phyloP scores from a whole-genome alignment of 2,797 vertebrate species.

The Paratrypauchen microcephalus region DNA sequence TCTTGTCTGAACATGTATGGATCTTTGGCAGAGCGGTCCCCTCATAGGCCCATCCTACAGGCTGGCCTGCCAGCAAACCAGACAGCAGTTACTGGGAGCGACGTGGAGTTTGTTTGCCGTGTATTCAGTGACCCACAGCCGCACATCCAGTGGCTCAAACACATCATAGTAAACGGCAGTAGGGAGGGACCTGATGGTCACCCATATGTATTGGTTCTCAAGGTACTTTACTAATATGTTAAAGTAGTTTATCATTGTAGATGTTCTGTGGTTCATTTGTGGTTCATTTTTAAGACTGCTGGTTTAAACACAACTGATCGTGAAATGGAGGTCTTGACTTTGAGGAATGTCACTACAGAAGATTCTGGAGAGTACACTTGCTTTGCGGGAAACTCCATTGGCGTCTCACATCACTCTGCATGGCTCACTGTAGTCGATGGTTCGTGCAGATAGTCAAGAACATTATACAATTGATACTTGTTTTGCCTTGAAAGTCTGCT shows the following conservation, averaged over 20 bases:
- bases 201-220: slow-evolving; percentile 86
- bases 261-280: not conserved
- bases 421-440: slow-evolving; percentile 92
- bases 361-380: slow-evolving; percentile 93
- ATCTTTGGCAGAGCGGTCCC: slow-evolving; percentile 78
- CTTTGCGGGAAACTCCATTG: slow-evolving; percentile 91
- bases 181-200: slow-evolving; percentile 81
- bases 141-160: slow-evolving; percentile 92
- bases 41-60: slow-evolving; percentile 89
- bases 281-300: slow-evolving; percentile 76
- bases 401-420: slow-evolving; percentile 90
- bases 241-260: not conserved
- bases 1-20: not conserved
- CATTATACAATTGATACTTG: not conserved
- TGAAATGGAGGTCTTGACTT: slow-evolving; percentile 89
- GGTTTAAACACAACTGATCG: slow-evolving; percentile 91
- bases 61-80: slow-evolving; percentile 90
- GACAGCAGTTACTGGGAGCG: slow-evolving; percentile 82
- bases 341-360: slow-evolving; percentile 87
- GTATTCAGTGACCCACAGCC: slow-evolving; percentile 92
- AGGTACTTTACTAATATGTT: slow-evolving; percentile 69
- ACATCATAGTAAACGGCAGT: slow-evolving; percentile 88
- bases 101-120: slow-evolving; percentile 88
- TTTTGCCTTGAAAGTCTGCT: not conserved
- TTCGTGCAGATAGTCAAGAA: slow-evolving; percentile 54